Percentiles rank a stretch among this genome's conserved stretches.
These are phyloP conservation scores for Andrena minutula DNA, from an alignment of 2,888 invertebrate genomes.

Conservation along the genomic window DNA sequence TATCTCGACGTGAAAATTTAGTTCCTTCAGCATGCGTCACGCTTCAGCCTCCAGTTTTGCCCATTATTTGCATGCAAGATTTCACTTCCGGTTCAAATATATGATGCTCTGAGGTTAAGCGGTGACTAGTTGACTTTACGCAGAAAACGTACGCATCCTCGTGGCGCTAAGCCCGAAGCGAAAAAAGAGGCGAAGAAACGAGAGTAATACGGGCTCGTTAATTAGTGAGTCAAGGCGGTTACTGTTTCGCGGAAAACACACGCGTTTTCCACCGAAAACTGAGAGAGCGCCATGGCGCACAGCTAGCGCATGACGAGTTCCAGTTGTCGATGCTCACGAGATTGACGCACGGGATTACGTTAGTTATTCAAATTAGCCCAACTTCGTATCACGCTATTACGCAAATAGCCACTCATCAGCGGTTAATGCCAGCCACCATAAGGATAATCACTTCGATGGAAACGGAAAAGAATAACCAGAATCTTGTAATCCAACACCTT, in stretches of 20 bases:
- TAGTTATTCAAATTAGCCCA: constrained; percentile 65
- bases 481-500: constrained; percentile 29
- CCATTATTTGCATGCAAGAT: constrained; percentile 68
- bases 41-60: constrained; percentile 18
- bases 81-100: constrained; percentile 80
- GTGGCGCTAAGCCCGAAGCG: constrained; percentile 7
- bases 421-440: constrained; percentile 57
- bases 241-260: constrained; percentile 71
- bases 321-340: constrained; percentile 38
- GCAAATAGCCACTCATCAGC: constrained; percentile 45
- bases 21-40: constrained; percentile 27
- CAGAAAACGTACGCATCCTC: constrained; percentile 59
- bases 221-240: constrained; percentile 71
- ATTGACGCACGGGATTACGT: constrained; percentile 48
- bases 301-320: constrained; percentile 53
- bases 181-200: constrained; percentile 9
- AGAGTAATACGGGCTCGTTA: constrained; percentile 32
- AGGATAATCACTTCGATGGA: constrained; percentile 67
- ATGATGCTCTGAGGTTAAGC: constrained; percentile 77
- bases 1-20: constrained; percentile 26
- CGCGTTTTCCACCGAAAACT: constrained; percentile 66
- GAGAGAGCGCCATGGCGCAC: neutral
- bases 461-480: constrained; percentile 57
- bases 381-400: constrained; percentile 58
- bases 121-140: constrained; percentile 68